A percentile compares a stretch with the other conserved stretches of the same genome.
Evolutionary conservation across 2,113 vertebrate genomes (phyloP).

Genomic region (Centrocercus urophasianus): DNA sequence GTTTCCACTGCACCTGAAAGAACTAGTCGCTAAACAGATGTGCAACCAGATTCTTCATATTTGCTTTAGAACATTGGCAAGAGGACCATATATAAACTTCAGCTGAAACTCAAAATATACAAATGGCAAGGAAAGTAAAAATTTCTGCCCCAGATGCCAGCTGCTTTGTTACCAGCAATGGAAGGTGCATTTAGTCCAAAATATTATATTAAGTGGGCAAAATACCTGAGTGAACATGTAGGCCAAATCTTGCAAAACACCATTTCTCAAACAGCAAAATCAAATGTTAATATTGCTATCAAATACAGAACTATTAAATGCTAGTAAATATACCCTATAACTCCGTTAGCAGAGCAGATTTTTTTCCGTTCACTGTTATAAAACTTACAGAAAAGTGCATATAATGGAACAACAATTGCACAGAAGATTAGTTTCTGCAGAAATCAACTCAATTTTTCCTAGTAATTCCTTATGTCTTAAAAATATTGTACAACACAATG

Average conservation of each 20-base stretch:
- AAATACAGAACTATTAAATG: background rate
- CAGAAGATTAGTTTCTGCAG: background rate
- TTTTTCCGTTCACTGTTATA: background rate
- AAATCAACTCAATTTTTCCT: background rate
- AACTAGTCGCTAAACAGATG: rapidly evolving
- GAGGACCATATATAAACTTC: background rate
- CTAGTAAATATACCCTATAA: background rate
- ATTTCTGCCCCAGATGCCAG: background rate
- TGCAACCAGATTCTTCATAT: background rate
- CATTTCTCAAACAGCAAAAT: background rate
- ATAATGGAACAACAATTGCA: background rate
- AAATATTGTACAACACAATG: background rate
- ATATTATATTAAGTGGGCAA: background rate
- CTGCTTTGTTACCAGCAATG: background rate
- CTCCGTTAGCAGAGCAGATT: background rate
- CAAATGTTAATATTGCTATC: background rate
- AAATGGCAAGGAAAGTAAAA: background rate
- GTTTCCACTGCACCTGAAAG: background rate
- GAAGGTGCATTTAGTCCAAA: background rate
- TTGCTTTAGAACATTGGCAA: background rate
- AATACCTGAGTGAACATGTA: background rate
- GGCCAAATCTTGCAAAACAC: background rate
- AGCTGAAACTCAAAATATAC: background rate
- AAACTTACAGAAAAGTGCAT: background rate
- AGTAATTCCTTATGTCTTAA: background rate